Conservation (phyloP, 2,113 vertebrate species). For the Nerophis ophidion region DNA sequence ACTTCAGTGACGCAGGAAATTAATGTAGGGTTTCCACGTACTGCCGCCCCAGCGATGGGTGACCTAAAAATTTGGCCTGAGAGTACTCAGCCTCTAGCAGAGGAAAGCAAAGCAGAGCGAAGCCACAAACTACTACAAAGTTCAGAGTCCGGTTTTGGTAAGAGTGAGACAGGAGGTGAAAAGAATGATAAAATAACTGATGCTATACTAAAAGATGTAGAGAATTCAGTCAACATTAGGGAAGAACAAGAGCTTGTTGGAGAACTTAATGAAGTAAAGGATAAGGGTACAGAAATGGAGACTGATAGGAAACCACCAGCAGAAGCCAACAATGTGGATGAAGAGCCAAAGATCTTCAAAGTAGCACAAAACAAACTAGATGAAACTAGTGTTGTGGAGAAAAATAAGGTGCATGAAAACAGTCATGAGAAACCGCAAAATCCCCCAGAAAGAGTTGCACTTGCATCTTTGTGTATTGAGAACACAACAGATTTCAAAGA, state of each 20-base stretch:
- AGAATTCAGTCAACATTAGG: conserved; percentile 7
- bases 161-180: conserved; percentile 9
- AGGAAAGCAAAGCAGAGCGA: conserved; percentile 12
- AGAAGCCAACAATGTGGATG: conserved; percentile 11
- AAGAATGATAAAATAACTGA: conserved; percentile 8
- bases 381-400: conserved; percentile 2
- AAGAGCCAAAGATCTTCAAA: conserved; percentile 19
- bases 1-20: conserved; percentile 38
- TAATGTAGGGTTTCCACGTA: conserved; percentile 33
- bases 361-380: conserved; percentile 22
- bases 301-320: conserved; percentile 11
- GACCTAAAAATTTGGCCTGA: conserved; percentile 40
- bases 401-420: conserved; percentile 16
- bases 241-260: conserved; percentile 22
- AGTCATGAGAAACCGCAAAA: conserved; percentile 14
- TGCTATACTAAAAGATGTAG: conserved; percentile 10
- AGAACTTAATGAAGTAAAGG: conserved; percentile 5
- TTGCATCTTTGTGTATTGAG: conserved; percentile 30
- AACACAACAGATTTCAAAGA: conserved; percentile 36
- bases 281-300: conserved; percentile 14
- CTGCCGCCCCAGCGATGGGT: conserved; percentile 9
- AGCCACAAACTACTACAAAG: neutral
- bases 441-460: conserved; percentile 41
- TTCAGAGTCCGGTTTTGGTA: conserved; percentile 13
- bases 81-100: neutral